These are phyloP conservation scores for Dicerorhinus sumatrensis DNA, from an alignment of 2,113 vertebrate genomes.

Conservation along the genomic window DNA sequence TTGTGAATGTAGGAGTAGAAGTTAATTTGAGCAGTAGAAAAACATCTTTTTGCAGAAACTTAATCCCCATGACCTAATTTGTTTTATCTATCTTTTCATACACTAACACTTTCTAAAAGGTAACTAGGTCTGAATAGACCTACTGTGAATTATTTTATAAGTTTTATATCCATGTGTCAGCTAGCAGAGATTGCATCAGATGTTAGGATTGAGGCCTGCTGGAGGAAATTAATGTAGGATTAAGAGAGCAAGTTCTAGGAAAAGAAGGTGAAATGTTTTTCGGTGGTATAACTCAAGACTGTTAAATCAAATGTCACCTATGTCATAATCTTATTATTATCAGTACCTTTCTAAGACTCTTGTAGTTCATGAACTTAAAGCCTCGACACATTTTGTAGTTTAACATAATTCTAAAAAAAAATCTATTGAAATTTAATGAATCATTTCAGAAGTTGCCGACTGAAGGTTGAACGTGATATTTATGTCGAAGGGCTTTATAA, in stretches of 20 bases:
- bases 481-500: neutral
- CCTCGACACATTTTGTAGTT: neutral
- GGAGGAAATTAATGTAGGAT: constrained; percentile 28
- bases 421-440: neutral
- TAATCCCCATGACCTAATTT: constrained; percentile 18
- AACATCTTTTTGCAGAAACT: neutral
- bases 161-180: neutral
- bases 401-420: neutral
- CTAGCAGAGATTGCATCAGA: neutral
- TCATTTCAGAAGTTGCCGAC: neutral
- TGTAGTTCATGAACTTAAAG: constrained; percentile 11
- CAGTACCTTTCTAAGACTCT: neutral
- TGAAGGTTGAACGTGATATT: neutral
- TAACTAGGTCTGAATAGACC: constrained; percentile 9
- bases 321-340: constrained; percentile 26
- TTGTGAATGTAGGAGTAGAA: neutral
- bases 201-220: neutral
- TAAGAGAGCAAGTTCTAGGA: neutral
- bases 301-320: neutral
- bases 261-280: neutral
- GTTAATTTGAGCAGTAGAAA: neutral
- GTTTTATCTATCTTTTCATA: constrained; percentile 35
- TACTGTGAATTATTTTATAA: neutral
- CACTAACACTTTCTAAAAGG: neutral
- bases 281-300: neutral